A percentile compares a stretch with the other conserved stretches of the same genome.
Evolutionary conservation across 2,888 invertebrate species (phyloP).

Genomic region (Sinodicranocentrus sp.): DNA sequence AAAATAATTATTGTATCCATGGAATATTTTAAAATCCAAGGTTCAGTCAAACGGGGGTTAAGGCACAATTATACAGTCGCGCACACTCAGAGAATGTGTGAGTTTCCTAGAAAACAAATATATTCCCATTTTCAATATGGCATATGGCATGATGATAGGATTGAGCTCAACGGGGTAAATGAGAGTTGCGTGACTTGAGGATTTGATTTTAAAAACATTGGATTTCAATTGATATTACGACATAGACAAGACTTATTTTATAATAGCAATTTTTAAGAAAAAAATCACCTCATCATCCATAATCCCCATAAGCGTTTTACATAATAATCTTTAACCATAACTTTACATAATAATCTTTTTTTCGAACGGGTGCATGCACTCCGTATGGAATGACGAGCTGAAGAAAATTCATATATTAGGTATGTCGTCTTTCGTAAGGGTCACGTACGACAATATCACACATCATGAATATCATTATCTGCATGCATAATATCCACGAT

Average conservation of each 20-base stretch:
- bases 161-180: conserved; percentile 5
- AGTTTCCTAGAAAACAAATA: conserved; percentile 34
- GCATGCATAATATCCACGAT: not conserved
- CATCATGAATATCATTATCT: conserved; percentile 19
- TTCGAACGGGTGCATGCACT: no score
- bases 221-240: no score
- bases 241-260: no score
- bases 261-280: not conserved
- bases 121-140: conserved; percentile 30
- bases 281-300: not conserved
- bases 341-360: no score
- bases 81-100: no score
- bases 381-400: no score
- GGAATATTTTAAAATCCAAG: no score
- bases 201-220: conserved; percentile 5
- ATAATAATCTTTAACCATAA: not conserved
- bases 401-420: no score
- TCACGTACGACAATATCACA: conserved; percentile 36
- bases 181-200: conserved; percentile 11
- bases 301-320: not conserved
- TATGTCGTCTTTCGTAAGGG: conserved; percentile 34
- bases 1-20: no score
- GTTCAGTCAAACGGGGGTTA: no score
- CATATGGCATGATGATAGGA: conserved; percentile 44
- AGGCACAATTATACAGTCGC: no score